Conservation (phyloP, 1,140 invertebrate genomes). For the Penaeus japonicus region DNA sequence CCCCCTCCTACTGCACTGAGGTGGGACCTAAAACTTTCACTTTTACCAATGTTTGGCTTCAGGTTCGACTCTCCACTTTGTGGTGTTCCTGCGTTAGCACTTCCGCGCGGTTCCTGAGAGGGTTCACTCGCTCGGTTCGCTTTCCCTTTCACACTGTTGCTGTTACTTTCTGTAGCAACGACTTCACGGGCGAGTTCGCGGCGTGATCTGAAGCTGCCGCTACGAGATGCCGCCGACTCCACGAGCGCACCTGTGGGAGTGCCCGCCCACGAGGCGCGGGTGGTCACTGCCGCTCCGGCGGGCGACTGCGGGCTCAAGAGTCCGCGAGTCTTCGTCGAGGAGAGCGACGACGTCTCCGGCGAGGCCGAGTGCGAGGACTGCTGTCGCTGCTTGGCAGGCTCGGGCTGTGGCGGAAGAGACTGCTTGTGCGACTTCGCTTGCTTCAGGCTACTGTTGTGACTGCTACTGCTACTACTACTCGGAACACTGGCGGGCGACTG, state of each 20-base stretch:
- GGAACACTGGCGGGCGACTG: slow-evolving; percentile 41
- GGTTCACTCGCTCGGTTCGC: slow-evolving; percentile 1
- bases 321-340: slow-evolving; percentile 26
- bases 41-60: slow-evolving; percentile 39
- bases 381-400: slow-evolving; percentile 33
- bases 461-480: slow-evolving; percentile 47
- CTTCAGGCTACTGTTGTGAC: slow-evolving; percentile 59
- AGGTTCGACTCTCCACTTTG: slow-evolving; percentile 13
- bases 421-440: slow-evolving; percentile 57
- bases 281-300: slow-evolving; percentile 23
- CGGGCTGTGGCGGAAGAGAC: slow-evolving; percentile 60
- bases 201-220: slow-evolving; percentile 36
- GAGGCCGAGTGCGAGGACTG: slow-evolving; percentile 42
- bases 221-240: slow-evolving; percentile 25
- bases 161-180: slow-evolving; percentile 3
- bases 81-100: slow-evolving; percentile 3
- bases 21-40: slow-evolving; percentile 32
- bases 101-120: slow-evolving; percentile 6
- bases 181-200: background rate
- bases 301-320: slow-evolving; percentile 17
- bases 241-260: slow-evolving; percentile 27
- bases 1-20: background rate
- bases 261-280: slow-evolving; percentile 34
- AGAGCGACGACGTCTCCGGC: slow-evolving; percentile 58
- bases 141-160: slow-evolving; percentile 2